These are phyloP conservation scores for Tetramorium parvispinum DNA, from an alignment of 1,140 invertebrate species.

Conservation along the genomic window DNA sequence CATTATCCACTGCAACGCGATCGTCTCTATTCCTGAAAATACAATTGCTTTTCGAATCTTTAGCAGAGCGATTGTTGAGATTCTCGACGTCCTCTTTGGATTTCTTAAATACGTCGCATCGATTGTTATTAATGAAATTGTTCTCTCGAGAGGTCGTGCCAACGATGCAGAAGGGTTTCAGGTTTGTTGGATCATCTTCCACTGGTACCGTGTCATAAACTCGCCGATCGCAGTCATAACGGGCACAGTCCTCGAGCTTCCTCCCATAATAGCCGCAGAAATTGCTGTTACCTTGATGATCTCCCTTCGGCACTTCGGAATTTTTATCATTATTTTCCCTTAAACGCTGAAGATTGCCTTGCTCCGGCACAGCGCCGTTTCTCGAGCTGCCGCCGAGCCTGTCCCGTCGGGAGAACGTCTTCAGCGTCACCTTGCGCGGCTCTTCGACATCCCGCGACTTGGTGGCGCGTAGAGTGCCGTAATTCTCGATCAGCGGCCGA, in stretches of 20 bases:
- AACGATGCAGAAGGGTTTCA: background rate
- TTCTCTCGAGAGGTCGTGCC: background rate
- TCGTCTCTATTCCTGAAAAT: background rate
- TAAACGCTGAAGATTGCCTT: background rate
- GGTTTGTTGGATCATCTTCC: conserved; percentile 14
- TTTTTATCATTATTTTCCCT: conserved; percentile 11
- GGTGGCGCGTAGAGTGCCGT: conserved; percentile 72
- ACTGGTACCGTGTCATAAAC: conserved; percentile 68
- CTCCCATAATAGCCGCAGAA: conserved; percentile 1
- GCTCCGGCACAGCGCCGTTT: background rate
- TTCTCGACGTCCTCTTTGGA: background rate
- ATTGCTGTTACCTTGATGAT: background rate
- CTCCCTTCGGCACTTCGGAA: background rate
- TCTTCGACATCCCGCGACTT: conserved; percentile 33
- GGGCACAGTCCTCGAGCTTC: background rate
- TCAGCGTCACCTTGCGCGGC: conserved; percentile 72
- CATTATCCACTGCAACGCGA: background rate
- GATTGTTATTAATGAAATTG: background rate
- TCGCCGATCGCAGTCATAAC: conserved; percentile 40
- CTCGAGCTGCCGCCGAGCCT: background rate
- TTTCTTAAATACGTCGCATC: background rate
- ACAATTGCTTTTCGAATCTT: background rate
- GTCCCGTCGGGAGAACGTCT: conserved; percentile 76
- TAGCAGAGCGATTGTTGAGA: background rate
- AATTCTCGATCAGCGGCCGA: conserved; percentile 76